Conservation (phyloP, 2,888 invertebrate species). For the Diaperis boleti region DNA sequence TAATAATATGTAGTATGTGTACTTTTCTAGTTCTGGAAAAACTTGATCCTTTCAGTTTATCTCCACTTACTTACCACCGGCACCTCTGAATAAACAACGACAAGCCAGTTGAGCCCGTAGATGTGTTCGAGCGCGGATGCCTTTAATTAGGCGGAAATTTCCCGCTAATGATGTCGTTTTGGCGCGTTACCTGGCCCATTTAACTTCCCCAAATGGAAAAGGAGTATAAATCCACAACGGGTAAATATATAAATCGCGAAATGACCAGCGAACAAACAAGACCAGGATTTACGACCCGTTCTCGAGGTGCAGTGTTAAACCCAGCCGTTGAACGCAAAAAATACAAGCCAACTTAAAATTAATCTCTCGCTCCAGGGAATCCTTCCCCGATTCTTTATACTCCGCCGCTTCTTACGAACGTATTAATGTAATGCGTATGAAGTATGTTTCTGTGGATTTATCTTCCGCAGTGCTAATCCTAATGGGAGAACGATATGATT, state of each 20-base stretch:
- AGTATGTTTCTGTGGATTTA: slow-evolving; percentile 25
- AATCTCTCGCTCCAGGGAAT: slow-evolving; percentile 51
- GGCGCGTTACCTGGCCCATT: slow-evolving; percentile 49
- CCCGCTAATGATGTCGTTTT: slow-evolving; percentile 30
- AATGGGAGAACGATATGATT: slow-evolving; percentile 22
- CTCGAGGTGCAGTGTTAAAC: slow-evolving; percentile 47
- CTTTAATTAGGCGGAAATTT: slow-evolving; percentile 29
- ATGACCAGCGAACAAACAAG: slow-evolving; percentile 60
- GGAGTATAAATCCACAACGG: slow-evolving; percentile 53
- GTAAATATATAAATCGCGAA: slow-evolving; percentile 61
- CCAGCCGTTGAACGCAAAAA: slow-evolving; percentile 46
- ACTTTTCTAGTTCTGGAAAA: too few relatives aligned
- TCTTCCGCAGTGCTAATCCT: slow-evolving; percentile 10
- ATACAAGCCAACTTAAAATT: slow-evolving; percentile 52
- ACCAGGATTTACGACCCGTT: slow-evolving; percentile 54
- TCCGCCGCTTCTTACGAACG: slow-evolving; percentile 41
- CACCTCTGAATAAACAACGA: too few relatives aligned
- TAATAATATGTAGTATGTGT: too few relatives aligned
- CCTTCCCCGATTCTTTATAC: slow-evolving; percentile 45
- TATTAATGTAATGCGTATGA: slow-evolving; percentile 47
- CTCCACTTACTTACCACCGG: too few relatives aligned
- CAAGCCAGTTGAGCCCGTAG: neutral
- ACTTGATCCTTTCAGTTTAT: too few relatives aligned
- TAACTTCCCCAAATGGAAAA: slow-evolving; percentile 52
- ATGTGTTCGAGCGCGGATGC: neutral